Percentiles rank a stretch among this genome's conserved stretches.
phyloP scores from a whole-genome alignment of 2,888 invertebrate species.

The Parnassius mnemosyne region DNA sequence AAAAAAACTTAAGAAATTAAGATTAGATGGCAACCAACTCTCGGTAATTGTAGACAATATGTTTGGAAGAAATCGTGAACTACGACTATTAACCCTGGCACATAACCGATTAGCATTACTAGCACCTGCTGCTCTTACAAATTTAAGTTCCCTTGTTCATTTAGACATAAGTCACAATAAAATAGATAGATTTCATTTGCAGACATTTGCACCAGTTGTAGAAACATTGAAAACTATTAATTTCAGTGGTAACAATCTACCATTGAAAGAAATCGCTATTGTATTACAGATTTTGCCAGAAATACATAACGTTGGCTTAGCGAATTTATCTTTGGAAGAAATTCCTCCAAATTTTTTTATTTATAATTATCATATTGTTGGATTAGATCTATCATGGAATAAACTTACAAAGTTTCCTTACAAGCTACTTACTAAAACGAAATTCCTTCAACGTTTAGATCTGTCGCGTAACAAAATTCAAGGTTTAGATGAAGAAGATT shows the following conservation, averaged over 20 bases:
- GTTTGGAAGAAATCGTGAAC: constrained; percentile 80
- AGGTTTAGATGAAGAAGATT: constrained; percentile 80
- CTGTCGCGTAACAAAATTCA: constrained; percentile 87
- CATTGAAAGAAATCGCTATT: constrained; percentile 77
- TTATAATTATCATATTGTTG: constrained; percentile 81
- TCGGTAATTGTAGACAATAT: constrained; percentile 87
- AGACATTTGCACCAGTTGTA: constrained; percentile 81
- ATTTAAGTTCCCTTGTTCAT: constrained; percentile 84
- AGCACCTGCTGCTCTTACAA: constrained; percentile 86
- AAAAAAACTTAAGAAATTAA: constrained; percentile 82
- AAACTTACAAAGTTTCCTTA: constrained; percentile 81
- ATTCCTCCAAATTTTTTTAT: constrained; percentile 81
- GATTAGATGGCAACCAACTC: constrained; percentile 88
- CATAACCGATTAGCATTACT: constrained; percentile 88
- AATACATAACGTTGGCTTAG: constrained; percentile 79
- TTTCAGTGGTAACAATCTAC: constrained; percentile 85
- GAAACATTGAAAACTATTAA: constrained; percentile 83
- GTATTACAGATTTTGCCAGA: constrained; percentile 80
- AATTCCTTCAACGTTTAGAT: constrained; percentile 83
- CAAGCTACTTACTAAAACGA: constrained; percentile 78
- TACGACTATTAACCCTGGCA: constrained; percentile 82
- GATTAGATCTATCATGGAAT: constrained; percentile 88
- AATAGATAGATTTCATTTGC: constrained; percentile 83
- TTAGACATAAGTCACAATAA: constrained; percentile 89
- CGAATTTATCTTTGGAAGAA: constrained; percentile 79